phyloP scores from a whole-genome alignment of 2,888 invertebrate species.

The Tachina grossa region DNA sequence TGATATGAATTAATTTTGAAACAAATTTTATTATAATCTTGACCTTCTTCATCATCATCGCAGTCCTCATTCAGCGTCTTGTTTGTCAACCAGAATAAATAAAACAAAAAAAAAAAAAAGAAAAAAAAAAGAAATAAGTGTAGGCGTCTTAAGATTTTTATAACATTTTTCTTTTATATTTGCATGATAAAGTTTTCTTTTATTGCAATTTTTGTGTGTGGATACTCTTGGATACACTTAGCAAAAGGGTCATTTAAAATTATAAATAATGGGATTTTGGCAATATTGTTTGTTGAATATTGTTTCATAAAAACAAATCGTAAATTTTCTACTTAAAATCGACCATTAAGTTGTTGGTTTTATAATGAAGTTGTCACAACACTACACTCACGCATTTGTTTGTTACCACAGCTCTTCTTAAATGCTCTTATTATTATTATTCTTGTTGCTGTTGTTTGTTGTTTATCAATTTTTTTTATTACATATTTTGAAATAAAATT shows the following conservation, averaged over 20 bases:
- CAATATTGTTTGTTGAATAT: conserved; percentile 41
- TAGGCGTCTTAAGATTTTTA: conserved; percentile 51
- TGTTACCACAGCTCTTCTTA: not conserved
- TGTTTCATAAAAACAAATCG: conserved; percentile 68
- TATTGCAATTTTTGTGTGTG: not conserved
- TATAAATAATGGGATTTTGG: conserved; percentile 68
- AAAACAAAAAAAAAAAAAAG: too few species aligned
- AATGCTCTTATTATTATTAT: not conserved
- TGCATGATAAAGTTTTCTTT: conserved; percentile 6
- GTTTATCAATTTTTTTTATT: not conserved
- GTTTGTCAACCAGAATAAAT: not conserved
- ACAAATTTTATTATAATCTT: conserved; percentile 57
- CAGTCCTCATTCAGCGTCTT: not conserved
- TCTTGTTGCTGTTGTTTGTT: not conserved
- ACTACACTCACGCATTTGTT: conserved; percentile 63
- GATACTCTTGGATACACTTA: not conserved
- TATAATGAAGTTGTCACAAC: conserved; percentile 72
- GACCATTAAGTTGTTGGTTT: conserved; percentile 69
- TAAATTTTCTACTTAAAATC: conserved; percentile 71
- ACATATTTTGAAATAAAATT: conserved; percentile 20
- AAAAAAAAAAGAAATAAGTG: conserved; percentile 1
- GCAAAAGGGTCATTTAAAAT: conserved; percentile 65
- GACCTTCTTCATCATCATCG: conserved; percentile 48
- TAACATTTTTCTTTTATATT: conserved; percentile 24
- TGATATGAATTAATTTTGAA: conserved; percentile 60